Conservation (phyloP, 2,888 invertebrate genomes). For the Gastrophysa polygoni region DNA sequence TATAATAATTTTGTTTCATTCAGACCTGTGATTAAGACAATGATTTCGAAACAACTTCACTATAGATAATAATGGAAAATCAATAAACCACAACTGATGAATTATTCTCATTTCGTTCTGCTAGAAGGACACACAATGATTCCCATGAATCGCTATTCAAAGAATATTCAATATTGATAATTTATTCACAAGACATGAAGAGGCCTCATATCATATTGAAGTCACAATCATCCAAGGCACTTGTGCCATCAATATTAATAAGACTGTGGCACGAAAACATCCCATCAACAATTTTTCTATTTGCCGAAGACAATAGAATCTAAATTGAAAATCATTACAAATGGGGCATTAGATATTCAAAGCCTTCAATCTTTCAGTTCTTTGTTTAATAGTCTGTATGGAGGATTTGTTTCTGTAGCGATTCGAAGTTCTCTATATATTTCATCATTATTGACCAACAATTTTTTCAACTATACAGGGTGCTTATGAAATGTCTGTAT, state of each 20-base stretch:
- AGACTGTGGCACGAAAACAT: constrained; percentile 24
- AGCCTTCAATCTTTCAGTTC: constrained; percentile 14
- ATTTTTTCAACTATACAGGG: not conserved
- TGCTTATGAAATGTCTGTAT: no score
- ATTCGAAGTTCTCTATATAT: not conserved
- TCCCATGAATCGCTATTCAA: constrained; percentile 14
- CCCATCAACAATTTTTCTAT: constrained; percentile 23
- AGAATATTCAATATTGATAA: constrained; percentile 34
- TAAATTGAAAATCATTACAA: constrained; percentile 22
- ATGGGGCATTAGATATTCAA: constrained; percentile 14
- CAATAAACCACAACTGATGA: no score
- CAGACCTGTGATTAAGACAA: no score
- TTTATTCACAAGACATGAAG: constrained; percentile 32
- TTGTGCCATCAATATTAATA: constrained; percentile 33
- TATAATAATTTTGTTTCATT: no score
- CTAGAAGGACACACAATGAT: not conserved
- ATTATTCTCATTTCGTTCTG: not conserved
- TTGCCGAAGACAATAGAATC: constrained; percentile 18
- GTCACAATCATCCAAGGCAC: constrained; percentile 29
- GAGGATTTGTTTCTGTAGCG: not conserved
- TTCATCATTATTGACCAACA: not conserved
- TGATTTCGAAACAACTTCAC: no score
- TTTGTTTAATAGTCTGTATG: constrained; percentile 9
- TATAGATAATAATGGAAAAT: no score
- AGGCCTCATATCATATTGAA: constrained; percentile 31